Evolutionary conservation across 2,797 vertebrate genomes (phyloP), one percentile per base, ranked within the genome.

Genomic region (Eulemur rubriventer): DNA sequence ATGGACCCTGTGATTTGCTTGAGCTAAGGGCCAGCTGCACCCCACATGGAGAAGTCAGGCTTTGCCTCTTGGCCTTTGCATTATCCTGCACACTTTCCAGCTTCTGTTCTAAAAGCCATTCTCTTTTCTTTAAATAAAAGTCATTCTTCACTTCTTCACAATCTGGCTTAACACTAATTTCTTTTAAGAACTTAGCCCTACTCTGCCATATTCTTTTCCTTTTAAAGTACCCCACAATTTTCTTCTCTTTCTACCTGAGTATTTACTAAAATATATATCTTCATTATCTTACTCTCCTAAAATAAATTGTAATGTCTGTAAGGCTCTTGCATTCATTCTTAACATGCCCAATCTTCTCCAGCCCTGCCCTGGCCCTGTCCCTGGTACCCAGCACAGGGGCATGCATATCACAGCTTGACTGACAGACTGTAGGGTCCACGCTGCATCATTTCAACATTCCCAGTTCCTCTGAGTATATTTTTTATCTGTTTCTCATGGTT

Each of bases 401-500:
- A 38, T 13, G 4, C 57, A 94, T 16, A 59, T 67, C 38, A 73
- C 30, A 89, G 14, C 46, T 57, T 61, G 59, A n/a, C 67, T 46
- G 63, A 82, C 88, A 8, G 0, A 43, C 35, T 72, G 20, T 26
- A 70, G 0, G 0, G 33, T 20, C 73, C 33, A 35, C 0, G 7
- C 61, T 41, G 35, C 57, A 65, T 81, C 57, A 73, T 70, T 76
- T 61, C n/a, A 81, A 35, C 57, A 76, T 70, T 41, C 18, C 33
- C 38, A 48, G 46, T 63, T 93, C 35, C 41, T 72, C 52, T 50
- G 38, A 78, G 70, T 88, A 6, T 24, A 93, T 95, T 93, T 93
- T 94, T 92, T 88, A 57, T 78, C 86, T 70, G 55, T 84, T 89
- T 79, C 61, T 91, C 38, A 13, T 72, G 52, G 48, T 61, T 97